Evolutionary conservation across 2,797 vertebrate species (phyloP).

Genomic region (Oceanodroma leucorhoa): DNA sequence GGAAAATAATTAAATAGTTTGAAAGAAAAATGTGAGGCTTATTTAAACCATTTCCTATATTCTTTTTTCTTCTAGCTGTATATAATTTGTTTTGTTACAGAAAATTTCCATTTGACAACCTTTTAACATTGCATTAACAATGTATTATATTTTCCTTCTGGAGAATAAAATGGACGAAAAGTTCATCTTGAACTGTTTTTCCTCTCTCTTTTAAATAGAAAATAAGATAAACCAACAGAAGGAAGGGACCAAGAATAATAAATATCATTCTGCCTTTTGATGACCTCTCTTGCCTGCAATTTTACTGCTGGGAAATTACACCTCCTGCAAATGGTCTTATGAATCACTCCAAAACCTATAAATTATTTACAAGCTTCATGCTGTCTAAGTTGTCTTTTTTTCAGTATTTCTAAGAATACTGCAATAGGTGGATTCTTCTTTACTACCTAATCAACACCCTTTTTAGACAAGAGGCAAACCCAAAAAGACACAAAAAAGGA

Average conservation of each 20-base stretch:
- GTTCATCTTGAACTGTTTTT: neutral
- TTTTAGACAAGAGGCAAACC: neutral
- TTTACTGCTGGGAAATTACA: constrained; percentile 27
- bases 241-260: constrained; percentile 16
- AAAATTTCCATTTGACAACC: neutral
- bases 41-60: neutral
- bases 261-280: constrained; percentile 14
- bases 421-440: neutral
- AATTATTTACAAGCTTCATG: constrained; percentile 36
- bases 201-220: neutral
- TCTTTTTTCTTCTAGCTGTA: neutral
- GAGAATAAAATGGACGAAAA: neutral
- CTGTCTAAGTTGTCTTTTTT: neutral
- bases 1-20: neutral
- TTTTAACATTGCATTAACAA: neutral
- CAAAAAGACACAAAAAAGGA: neutral
- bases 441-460: neutral
- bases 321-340: neutral
- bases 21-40: neutral
- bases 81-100: neutral
- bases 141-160: neutral
- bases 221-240: neutral
- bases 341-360: neutral
- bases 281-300: neutral
- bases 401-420: neutral